Base-by-base conservation (phyloP, 2,888 invertebrate species). In the Melolontha melolontha region DNA sequence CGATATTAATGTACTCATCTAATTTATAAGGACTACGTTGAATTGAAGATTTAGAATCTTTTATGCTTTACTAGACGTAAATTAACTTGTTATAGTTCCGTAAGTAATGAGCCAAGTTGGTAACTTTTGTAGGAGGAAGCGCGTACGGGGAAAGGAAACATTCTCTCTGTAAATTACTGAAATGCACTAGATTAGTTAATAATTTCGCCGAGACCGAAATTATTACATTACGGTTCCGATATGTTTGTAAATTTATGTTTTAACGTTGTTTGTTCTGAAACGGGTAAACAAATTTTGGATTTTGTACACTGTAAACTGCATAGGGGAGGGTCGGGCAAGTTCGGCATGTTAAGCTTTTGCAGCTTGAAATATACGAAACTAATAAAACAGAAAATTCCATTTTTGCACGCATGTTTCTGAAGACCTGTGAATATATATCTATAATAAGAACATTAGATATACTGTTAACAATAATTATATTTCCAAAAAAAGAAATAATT, bases 161-260 rank as follows among this genome's bases (percentile, higher is more conserved):
- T 42, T 52, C 59, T 47, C 57, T 34, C 57, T 57, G 57, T 66
- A 66, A 66, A 66, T 66, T 66, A 57, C 64, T 50, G 42, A 64
- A 64, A 64, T 52, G 64, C 64, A 64, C 64, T 64, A 64, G 64
- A 64, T 64, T 64, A 64, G 50, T 64, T 64, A 64, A 64, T 64
- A 64, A 64, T 64, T 64, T 64, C 64, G 52, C 52, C 42, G 52
- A 41, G 41, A 52, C 52, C 64, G 64, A 52, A 64, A 52, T 64
- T 64, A 64, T 64, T 64, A 64, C 64, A 52, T 64, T 64, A 64
- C 29, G 52, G 64, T 64, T 42, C 52, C 64, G 64, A 64, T 64
- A 64, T 64, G 50, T 64, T 52, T 52, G 11, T 12, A 27, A 64
- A 64, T 64, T 64, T 64, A 64, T 64, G 64, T 44, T 41, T 40